Evolutionary conservation across 2,888 invertebrate species (phyloP).

Genomic region (Phragmatobia fuliginosa): DNA sequence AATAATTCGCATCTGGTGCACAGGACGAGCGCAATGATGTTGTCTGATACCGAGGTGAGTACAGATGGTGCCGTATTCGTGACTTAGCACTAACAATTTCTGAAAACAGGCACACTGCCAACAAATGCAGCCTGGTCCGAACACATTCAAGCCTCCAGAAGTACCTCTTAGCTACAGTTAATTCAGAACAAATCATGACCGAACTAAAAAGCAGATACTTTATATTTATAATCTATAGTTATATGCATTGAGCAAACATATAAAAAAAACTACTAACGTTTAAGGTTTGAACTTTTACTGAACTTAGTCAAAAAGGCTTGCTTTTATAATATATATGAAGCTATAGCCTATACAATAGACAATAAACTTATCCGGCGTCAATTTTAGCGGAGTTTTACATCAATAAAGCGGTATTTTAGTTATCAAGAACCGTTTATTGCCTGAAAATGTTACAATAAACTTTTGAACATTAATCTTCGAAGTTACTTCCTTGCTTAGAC

Average conservation of each 20-base stretch:
- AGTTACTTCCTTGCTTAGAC: constrained; percentile 17
- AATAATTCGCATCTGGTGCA: constrained; percentile 61
- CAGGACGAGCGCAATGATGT: constrained; percentile 53
- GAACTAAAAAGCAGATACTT: no score
- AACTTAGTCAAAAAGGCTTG: constrained; percentile 79
- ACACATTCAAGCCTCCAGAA: constrained; percentile 56
- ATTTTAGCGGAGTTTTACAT: constrained; percentile 65
- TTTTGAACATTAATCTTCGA: constrained; percentile 63
- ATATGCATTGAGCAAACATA: constrained; percentile 50
- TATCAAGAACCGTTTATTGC: constrained; percentile 61
- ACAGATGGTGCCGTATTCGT: constrained; percentile 51
- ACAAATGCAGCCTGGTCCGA: constrained; percentile 60
- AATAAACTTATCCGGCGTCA: constrained; percentile 74
- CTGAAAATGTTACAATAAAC: constrained; percentile 62
- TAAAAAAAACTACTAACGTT: constrained; percentile 75
- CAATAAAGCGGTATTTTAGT: constrained; percentile 70
- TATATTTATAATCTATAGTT: constrained; percentile 23
- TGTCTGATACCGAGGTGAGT: constrained; percentile 50
- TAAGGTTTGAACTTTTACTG: constrained; percentile 77
- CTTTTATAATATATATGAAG: constrained; percentile 63
- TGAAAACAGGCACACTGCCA: constrained; percentile 74
- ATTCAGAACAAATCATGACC: constrained; percentile 51
- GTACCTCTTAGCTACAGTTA: constrained; percentile 41
- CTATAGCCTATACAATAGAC: constrained; percentile 76
- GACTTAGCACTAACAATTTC: constrained; percentile 59